Conservation (phyloP, 2,113 vertebrate genomes). For the Pungitius pungitius region DNA sequence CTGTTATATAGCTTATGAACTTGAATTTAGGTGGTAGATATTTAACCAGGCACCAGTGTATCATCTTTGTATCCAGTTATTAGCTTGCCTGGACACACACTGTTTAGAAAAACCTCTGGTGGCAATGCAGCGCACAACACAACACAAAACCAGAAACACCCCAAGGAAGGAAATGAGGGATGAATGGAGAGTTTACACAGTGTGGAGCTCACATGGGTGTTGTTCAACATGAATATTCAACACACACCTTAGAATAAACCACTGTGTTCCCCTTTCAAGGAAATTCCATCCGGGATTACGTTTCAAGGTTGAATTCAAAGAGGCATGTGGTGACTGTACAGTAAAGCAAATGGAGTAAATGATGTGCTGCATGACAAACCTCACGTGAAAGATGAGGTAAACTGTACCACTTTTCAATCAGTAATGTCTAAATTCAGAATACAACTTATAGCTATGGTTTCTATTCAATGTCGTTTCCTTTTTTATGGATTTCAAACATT, state of each 20-base stretch:
- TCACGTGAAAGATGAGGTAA: background rate
- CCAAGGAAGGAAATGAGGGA: slow-evolving; percentile 9
- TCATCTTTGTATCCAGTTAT: slow-evolving; percentile 19
- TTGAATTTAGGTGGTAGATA: slow-evolving; percentile 7
- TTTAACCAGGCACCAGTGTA: slow-evolving; percentile 20
- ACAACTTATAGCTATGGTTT: background rate
- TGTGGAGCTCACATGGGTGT: slow-evolving; percentile 37
- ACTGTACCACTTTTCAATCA: background rate
- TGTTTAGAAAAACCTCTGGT: slow-evolving; percentile 18
- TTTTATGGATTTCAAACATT: background rate
- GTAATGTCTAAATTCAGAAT: background rate
- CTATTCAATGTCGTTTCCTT: background rate
- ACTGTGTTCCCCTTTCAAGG: slow-evolving; percentile 31
- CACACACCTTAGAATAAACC: slow-evolving; percentile 39
- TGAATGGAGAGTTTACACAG: slow-evolving; percentile 26
- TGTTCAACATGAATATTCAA: slow-evolving; percentile 58
- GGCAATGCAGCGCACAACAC: background rate
- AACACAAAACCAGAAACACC: slow-evolving; percentile 6
- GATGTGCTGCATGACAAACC: background rate
- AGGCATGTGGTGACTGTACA: slow-evolving; percentile 23
- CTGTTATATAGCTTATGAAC: background rate
- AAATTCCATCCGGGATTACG: slow-evolving; percentile 35
- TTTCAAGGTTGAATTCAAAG: slow-evolving; percentile 33
- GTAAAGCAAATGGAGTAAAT: background rate
- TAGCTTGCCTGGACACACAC: background rate